Percentiles rank a stretch among this genome's conserved stretches.
Evolutionary conservation across 2,797 vertebrate genomes (phyloP).

Genomic region (Semotilus atromaculatus): DNA sequence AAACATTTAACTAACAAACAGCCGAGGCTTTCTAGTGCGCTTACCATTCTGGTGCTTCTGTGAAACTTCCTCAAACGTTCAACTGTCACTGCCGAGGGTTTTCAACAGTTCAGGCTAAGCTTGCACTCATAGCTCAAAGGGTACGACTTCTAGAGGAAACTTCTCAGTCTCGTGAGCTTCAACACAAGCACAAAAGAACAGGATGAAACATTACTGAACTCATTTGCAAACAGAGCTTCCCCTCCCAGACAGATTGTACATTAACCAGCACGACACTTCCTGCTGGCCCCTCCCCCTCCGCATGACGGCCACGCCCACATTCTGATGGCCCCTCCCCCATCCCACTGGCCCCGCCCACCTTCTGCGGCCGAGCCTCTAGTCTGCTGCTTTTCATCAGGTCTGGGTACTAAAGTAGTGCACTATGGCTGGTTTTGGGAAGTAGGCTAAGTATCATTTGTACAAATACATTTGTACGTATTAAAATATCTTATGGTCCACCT

Average conservation of each 20-base stretch:
- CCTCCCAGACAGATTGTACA: constrained; percentile 69
- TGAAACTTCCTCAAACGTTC: constrained; percentile 6
- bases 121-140: constrained; percentile 39
- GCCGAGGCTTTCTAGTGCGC: constrained; percentile 24
- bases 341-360: constrained; percentile 61
- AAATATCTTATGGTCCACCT: too few species aligned
- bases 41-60: constrained; percentile 52
- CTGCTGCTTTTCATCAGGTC: too few species aligned
- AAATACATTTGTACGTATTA: too few species aligned
- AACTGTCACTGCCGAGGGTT: background rate
- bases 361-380: constrained; percentile 39
- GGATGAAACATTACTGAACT: constrained; percentile 61
- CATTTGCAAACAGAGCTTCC: constrained; percentile 69
- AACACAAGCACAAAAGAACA: constrained; percentile 53
- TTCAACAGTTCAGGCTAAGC: constrained; percentile 26
- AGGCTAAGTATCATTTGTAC: too few species aligned
- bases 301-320: accelerated
- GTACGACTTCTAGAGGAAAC: constrained; percentile 20
- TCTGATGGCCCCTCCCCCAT: constrained; percentile 49
- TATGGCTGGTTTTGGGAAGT: too few species aligned
- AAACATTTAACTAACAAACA: constrained; percentile 51
- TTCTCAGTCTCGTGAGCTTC: constrained; percentile 46
- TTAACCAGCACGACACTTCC: constrained; percentile 69
- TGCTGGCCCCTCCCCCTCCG: constrained; percentile 55
- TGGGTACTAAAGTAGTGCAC: too few species aligned